phyloP scores from a whole-genome alignment of 2,888 invertebrate species.

The Protodeltote pygarga region DNA sequence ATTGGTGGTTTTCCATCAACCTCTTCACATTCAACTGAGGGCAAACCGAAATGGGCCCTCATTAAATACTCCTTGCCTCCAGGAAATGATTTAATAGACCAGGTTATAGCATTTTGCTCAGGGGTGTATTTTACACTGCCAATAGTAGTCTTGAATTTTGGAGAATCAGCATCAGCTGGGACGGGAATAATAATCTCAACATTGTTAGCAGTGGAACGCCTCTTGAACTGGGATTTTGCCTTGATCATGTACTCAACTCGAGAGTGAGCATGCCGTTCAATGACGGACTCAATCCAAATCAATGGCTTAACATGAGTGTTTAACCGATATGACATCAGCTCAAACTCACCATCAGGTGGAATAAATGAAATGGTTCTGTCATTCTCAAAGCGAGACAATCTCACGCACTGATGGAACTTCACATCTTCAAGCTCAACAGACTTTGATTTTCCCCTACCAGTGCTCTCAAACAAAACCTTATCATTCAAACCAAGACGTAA shows the following conservation, averaged over 20 bases:
- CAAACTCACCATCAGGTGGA: slow-evolving; percentile 99
- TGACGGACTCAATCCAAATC: slow-evolving; percentile 99
- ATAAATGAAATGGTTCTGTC: slow-evolving; percentile 99
- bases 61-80: slow-evolving; percentile 99
- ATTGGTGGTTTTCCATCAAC: slow-evolving; percentile 98
- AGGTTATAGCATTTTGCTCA: slow-evolving; percentile 98
- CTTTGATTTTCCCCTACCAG: slow-evolving; percentile 98
- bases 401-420: slow-evolving; percentile 99
- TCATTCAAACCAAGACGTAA: slow-evolving; percentile 98
- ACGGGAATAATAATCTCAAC: slow-evolving; percentile 99
- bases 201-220: slow-evolving; percentile 99
- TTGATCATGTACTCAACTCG: slow-evolving; percentile 99
- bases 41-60: slow-evolving; percentile 98
- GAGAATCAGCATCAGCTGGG: slow-evolving; percentile 98
- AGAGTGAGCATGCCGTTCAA: slow-evolving; percentile 98
- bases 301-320: slow-evolving; percentile 99
- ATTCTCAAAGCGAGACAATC: slow-evolving; percentile 98
- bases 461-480: slow-evolving; percentile 98
- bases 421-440: slow-evolving; percentile 99
- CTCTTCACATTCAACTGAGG: slow-evolving; percentile 98
- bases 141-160: slow-evolving; percentile 98
- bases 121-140: slow-evolving; percentile 99
- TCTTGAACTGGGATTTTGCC: slow-evolving; percentile 99
- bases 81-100: slow-evolving; percentile 99
- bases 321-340: slow-evolving; percentile 98